These are phyloP conservation scores for Octodonta nipae DNA, from an alignment of 2,888 invertebrate genomes.

Conservation along the genomic window DNA sequence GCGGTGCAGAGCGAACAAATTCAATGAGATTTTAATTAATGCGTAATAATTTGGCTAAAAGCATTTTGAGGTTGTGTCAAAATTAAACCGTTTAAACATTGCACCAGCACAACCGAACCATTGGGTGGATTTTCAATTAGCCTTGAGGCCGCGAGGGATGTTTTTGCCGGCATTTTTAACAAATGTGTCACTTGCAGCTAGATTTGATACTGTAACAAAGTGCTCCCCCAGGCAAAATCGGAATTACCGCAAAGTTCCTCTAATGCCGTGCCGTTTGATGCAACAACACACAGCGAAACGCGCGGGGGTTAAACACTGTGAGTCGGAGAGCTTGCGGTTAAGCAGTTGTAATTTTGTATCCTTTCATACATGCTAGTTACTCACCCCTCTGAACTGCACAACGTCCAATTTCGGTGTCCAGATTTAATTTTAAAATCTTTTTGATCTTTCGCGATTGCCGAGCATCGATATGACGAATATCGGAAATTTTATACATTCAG, in stretches of 20 bases:
- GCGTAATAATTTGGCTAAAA: slow-evolving; percentile 33
- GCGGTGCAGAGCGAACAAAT: slow-evolving; percentile 21
- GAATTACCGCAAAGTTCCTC: background rate
- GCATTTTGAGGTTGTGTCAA: slow-evolving; percentile 23
- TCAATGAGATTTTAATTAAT: slow-evolving; percentile 36
- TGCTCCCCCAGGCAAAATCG: slow-evolving; percentile 12
- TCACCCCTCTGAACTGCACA: background rate
- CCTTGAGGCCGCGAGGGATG: slow-evolving; percentile 5
- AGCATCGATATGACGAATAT: no score
- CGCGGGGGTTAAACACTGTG: no score
- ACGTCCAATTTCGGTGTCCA: background rate
- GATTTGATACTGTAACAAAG: slow-evolving; percentile 32
- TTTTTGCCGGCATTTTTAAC: slow-evolving; percentile 27
- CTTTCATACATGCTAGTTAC: background rate
- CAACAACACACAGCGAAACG: no score
- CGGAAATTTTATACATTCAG: no score
- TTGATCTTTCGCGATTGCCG: no score
- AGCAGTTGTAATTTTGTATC: background rate
- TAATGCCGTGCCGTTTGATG: no score
- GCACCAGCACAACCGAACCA: slow-evolving; percentile 19
- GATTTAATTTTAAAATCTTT: slow-evolving; percentile 1
- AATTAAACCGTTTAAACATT: slow-evolving; percentile 28
- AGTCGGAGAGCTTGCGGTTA: background rate
- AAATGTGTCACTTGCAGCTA: slow-evolving; percentile 33
- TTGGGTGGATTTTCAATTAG: slow-evolving; percentile 6